Evolutionary conservation across 2,888 invertebrate species (phyloP).

Genomic region (Campaea margaritaria): DNA sequence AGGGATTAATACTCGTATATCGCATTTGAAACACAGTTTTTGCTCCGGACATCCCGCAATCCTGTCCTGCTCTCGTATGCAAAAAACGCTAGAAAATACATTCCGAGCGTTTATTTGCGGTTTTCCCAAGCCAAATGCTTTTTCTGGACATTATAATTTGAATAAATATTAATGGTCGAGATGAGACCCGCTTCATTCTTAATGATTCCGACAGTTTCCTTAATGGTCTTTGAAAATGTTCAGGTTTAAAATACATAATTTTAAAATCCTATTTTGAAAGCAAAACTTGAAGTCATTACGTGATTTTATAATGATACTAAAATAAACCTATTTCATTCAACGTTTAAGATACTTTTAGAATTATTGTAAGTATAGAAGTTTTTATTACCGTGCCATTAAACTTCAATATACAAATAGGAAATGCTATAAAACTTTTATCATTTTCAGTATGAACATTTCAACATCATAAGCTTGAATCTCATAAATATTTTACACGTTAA

Average conservation of each 20-base stretch:
- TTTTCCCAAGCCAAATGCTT: conserved; percentile 13
- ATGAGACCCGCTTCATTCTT: conserved; percentile 16
- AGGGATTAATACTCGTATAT: conserved; percentile 1
- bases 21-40: conserved; percentile 50
- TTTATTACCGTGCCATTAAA: no score
- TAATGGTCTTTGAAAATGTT: conserved; percentile 16
- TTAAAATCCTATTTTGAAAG: neutral
- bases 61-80: conserved; percentile 22
- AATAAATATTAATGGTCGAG: conserved; percentile 27
- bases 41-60: conserved; percentile 37
- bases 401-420: neutral
- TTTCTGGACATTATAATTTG: conserved; percentile 28
- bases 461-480: no score
- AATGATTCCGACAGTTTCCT: conserved; percentile 22
- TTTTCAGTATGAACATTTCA: neutral
- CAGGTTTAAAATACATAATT: neutral
- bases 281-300: neutral
- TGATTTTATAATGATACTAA: neutral
- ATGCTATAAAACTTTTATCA: neutral
- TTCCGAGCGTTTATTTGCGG: conserved; percentile 18
- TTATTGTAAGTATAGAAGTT: neutral
- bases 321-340: neutral
- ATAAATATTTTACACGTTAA: neutral
- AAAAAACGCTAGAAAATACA: conserved; percentile 33
- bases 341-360: neutral